These are phyloP conservation scores for Ectropis grisescens DNA, from an alignment of 1,140 invertebrate species.

Conservation along the genomic window DNA sequence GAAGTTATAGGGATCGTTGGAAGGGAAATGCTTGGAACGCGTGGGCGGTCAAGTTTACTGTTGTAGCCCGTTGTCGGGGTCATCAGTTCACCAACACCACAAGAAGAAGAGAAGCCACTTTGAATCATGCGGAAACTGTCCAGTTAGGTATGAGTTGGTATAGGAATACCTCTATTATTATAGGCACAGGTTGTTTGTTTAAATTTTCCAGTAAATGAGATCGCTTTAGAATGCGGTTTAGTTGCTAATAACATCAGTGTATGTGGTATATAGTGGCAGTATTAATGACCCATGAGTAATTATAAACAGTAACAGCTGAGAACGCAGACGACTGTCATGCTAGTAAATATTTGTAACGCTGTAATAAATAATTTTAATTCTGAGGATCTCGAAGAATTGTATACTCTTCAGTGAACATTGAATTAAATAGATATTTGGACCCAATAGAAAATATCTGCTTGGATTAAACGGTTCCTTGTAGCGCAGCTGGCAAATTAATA, in stretches of 20 bases:
- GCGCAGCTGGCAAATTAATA: no score
- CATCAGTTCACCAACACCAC: constrained; percentile 37
- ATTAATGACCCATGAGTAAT: constrained; percentile 4
- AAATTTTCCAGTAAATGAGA: constrained; percentile 34
- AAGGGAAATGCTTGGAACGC: constrained; percentile 19
- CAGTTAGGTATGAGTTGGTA: constrained; percentile 34
- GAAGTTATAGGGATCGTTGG: constrained; percentile 2
- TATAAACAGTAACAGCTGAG: constrained; percentile 1
- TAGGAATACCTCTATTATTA: no score
- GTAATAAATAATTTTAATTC: neutral
- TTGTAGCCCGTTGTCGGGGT: constrained; percentile 37
- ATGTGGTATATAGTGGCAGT: constrained; percentile 8
- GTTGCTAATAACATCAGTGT: constrained; percentile 6
- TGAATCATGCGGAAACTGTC: constrained; percentile 37
- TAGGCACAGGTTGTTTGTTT: constrained; percentile 32
- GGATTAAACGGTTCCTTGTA: no score
- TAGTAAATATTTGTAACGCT: neutral
- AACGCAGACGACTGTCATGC: constrained; percentile 1
- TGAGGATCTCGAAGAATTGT: neutral
- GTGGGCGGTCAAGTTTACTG: constrained; percentile 56
- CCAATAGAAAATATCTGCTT: no score
- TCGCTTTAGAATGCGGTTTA: constrained; percentile 14
- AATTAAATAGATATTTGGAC: no score
- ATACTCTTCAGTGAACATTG: no score
- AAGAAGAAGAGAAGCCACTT: constrained; percentile 33